Conservation (phyloP, 2,113 vertebrate species). For the Epinephelus lanceolatus region DNA sequence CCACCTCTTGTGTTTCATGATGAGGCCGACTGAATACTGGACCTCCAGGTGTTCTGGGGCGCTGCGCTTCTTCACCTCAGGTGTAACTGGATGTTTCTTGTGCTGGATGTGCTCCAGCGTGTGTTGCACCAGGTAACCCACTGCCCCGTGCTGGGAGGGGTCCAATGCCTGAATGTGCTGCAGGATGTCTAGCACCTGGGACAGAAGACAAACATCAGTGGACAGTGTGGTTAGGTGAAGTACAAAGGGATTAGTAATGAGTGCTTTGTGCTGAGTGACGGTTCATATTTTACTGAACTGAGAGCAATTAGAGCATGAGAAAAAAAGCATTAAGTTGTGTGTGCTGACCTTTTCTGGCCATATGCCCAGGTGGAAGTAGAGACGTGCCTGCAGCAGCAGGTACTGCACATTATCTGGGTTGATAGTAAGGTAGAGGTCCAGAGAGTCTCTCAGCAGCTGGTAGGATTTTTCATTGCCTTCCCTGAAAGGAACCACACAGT, state of each 20-base stretch:
- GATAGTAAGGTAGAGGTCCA: conserved; percentile 98
- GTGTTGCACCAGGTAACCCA: conserved; percentile 96
- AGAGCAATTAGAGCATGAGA: background rate
- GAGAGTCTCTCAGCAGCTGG: conserved; percentile 94
- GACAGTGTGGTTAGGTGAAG: background rate
- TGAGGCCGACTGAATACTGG: conserved; percentile 92
- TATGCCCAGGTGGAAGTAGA: conserved; percentile 98
- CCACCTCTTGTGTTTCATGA: conserved; percentile 99
- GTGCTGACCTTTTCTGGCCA: conserved; percentile 97
- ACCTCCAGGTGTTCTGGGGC: conserved; percentile 92
- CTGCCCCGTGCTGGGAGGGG: conserved; percentile 94
- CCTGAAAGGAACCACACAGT: conserved; percentile 75
- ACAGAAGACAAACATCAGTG: background rate
- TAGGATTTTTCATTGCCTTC: conserved; percentile 97
- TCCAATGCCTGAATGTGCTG: conserved; percentile 97
- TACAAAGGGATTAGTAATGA: background rate
- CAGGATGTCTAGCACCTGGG: conserved; percentile 95
- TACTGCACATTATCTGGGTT: conserved; percentile 98
- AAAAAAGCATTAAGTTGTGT: background rate
- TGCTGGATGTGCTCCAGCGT: conserved; percentile 97
- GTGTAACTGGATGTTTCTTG: conserved; percentile 90
- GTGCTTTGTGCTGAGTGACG: background rate
- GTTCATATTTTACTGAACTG: background rate
- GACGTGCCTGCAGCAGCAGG: conserved; percentile 94
- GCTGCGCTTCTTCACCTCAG: conserved; percentile 90